Evolutionary conservation across 2,797 vertebrate genomes (phyloP), one percentile per base, ranked within the genome.

Genomic region (Sparidentex hasta): DNA sequence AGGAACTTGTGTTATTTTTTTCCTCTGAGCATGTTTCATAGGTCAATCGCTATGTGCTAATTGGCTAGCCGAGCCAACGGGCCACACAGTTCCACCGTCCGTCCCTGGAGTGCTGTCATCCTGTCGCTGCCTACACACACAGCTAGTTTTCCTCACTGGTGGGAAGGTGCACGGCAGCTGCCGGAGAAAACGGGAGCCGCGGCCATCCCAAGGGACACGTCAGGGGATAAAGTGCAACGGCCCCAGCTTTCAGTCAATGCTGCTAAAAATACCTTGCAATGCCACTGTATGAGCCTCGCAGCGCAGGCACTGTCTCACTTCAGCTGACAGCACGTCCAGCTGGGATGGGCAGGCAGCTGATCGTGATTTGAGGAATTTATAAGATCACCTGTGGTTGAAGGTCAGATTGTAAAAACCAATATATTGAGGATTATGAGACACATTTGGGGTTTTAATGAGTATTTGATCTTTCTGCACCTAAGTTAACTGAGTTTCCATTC

Each of bases 21-120:
- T 29, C n/a, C 47, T 52, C 52, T 14, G 41, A 74, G 51, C 65
- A 55, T 38, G 65, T 85, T 70, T 87, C 85, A 80, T 77, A 86
- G 92, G 90, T 85, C 87, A 76, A 78, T 87, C 69, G 71, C 84
- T 78, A 81, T 76, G 88, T 87, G 91, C 90, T 95, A 95, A 95
- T 94, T 95, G 93, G 92, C 87, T 85, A 76, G 89, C 78, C 14
- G 62, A 86, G 86, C 74, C 82, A 43, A 71, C n/a, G 23, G 88
- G 81, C 87, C 87, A 73, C 83, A n/a, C n/a, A 1, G 41, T 73
- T 63, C 69, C 88, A 80, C 74, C 75, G 86, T 91, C 90, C 83
- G 48, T 90, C 87, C 87, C 86, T 11, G 69, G 76, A 75, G 89
- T 23, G 88, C 88, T 86, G 86, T 92, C 91, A 90, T 81, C 84